Conservation (phyloP, 2,888 invertebrate genomes). For the Lissonota sp. region DNA sequence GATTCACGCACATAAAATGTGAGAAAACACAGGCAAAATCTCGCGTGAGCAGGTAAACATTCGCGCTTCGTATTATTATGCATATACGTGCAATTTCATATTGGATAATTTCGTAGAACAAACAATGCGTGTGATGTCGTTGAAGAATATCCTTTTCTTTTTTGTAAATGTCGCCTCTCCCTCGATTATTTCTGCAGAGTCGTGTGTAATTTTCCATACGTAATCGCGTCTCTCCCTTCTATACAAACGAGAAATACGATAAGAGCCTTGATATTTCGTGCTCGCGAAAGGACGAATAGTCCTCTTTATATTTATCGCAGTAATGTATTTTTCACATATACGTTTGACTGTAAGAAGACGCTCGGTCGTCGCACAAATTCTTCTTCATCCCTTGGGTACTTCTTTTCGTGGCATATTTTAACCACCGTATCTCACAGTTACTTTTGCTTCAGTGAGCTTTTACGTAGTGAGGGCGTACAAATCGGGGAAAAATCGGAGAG, state of each 20-base stretch:
- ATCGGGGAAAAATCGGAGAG: slow-evolving; percentile 5
- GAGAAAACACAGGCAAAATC: too few relatives aligned
- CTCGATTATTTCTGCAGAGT: too few relatives aligned
- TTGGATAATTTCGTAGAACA: slow-evolving; percentile 13
- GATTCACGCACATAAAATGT: too few relatives aligned
- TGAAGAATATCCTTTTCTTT: too few relatives aligned
- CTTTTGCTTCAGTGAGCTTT: slow-evolving; percentile 31
- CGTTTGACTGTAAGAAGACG: not conserved
- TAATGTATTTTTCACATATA: slow-evolving; percentile 12
- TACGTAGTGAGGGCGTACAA: not conserved
- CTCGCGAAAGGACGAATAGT: not conserved
- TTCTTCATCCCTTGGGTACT: not conserved
- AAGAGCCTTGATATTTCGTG: not conserved
- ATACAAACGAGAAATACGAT: not conserved
- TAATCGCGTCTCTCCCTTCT: too few relatives aligned
- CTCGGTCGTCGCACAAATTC: not conserved
- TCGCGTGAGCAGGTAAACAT: not conserved
- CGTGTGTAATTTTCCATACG: too few relatives aligned
- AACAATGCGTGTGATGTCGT: too few relatives aligned
- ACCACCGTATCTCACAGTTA: slow-evolving; percentile 17
- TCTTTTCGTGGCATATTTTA: slow-evolving; percentile 5
- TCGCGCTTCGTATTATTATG: not conserved
- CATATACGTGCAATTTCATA: not conserved
- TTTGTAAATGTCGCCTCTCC: too few relatives aligned
- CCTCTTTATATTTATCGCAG: not conserved